These are phyloP conservation scores for Osmerus eperlanus DNA, from an alignment of 2,113 vertebrate genomes.

Conservation along the genomic window DNA sequence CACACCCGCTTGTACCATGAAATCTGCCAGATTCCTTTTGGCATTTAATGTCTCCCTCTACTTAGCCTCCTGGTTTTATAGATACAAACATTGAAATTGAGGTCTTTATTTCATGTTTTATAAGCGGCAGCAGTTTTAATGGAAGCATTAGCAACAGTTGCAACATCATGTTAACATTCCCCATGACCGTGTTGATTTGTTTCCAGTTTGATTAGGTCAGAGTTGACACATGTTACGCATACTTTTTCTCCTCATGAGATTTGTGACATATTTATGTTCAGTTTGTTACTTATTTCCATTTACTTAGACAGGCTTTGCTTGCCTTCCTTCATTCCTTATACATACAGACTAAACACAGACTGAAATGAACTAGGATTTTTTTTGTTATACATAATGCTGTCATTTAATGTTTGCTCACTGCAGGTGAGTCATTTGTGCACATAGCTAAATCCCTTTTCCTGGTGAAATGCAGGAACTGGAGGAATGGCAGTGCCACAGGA, in stretches of 20 bases:
- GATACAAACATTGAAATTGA: slow-evolving; percentile 13
- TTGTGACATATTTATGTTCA: too few species aligned
- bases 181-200: too few species aligned
- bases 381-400: not conserved
- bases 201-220: too few species aligned
- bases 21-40: slow-evolving; percentile 19
- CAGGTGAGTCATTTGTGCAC: not conserved
- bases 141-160: not conserved
- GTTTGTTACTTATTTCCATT: too few species aligned
- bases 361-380: not conserved
- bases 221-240: too few species aligned
- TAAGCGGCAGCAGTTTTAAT: not conserved
- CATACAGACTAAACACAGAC: not conserved
- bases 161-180: not conserved
- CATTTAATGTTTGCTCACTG: not conserved
- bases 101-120: slow-evolving; percentile 30
- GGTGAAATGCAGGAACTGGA: not conserved
- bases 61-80: slow-evolving; percentile 28
- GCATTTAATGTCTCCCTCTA: slow-evolving; percentile 22
- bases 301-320: too few species aligned
- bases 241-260: too few species aligned
- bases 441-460: not conserved
- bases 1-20: slow-evolving; percentile 41
- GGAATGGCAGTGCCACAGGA: not conserved
- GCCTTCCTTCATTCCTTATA: too few species aligned